Conservation (phyloP, 2,797 vertebrate species). For the Cirrhinus molitorella region DNA sequence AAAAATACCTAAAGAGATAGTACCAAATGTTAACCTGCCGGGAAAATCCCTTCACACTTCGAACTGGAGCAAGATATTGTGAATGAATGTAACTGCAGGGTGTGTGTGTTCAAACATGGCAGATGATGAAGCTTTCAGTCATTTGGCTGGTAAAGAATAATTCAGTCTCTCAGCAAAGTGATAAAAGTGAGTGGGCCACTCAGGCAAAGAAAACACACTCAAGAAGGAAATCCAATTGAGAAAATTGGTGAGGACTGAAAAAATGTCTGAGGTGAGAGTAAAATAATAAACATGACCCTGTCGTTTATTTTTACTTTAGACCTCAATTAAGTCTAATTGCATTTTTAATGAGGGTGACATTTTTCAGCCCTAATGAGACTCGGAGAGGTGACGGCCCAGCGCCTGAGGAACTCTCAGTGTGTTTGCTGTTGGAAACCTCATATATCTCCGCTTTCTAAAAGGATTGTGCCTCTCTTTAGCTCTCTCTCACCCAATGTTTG, state of each 20-base stretch:
- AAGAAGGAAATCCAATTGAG: conserved; percentile 59
- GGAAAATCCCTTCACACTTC: not conserved
- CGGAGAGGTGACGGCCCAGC: conserved; percentile 58
- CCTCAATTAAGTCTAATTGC: conserved; percentile 78
- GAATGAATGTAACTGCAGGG: not conserved
- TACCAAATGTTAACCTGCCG: not conserved
- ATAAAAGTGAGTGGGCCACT: conserved; percentile 31
- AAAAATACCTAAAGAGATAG: not conserved
- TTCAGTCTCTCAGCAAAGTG: conserved; percentile 25
- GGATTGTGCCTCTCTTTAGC: conserved; percentile 12
- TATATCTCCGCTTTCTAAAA: conserved; percentile 53
- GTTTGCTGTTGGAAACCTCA: conserved; percentile 59
- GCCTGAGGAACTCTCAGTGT: conserved; percentile 58
- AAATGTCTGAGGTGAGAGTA: conserved; percentile 64
- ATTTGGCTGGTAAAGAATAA: conserved; percentile 22
- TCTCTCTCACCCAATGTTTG: conserved; percentile 53
- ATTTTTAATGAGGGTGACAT: conserved; percentile 77
- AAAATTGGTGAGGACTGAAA: conserved; percentile 68
- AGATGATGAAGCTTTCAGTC: conserved; percentile 21
- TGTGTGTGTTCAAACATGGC: conserved; percentile 12
- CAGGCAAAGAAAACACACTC: conserved; percentile 31
- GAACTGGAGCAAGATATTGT: not conserved
- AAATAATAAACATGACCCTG: conserved; percentile 75
- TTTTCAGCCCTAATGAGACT: conserved; percentile 72
- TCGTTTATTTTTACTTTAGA: conserved; percentile 77